Conservation (phyloP, 2,888 invertebrate genomes). For the Erebia epiphron region DNA sequence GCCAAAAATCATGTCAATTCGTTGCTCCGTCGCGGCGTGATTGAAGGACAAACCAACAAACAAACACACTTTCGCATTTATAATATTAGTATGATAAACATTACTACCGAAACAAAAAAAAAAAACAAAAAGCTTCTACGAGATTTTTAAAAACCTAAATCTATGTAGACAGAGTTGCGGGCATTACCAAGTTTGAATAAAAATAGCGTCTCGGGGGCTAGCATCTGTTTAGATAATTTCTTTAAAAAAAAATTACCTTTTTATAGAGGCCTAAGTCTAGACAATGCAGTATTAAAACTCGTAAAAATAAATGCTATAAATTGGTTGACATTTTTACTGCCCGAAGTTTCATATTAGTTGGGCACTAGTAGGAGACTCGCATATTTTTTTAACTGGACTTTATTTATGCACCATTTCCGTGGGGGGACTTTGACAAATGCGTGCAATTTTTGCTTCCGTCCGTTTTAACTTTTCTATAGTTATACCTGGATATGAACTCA, state of each 20-base stretch:
- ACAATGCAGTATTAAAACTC: not conserved
- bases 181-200: too few relatives aligned
- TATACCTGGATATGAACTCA: conserved; percentile 29
- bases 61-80: too few relatives aligned
- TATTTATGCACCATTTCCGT: conserved; percentile 80
- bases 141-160: too few relatives aligned
- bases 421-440: conserved; percentile 78
- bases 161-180: too few relatives aligned
- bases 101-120: too few relatives aligned
- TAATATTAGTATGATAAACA: too few relatives aligned
- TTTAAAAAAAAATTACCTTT: not conserved
- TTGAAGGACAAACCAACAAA: too few relatives aligned
- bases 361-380: conserved; percentile 48
- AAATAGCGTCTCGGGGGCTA: not conserved
- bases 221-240: not conserved
- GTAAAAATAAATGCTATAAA: conserved; percentile 9
- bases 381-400: conserved; percentile 71
- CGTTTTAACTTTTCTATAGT: conserved; percentile 35
- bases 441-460: conserved; percentile 71
- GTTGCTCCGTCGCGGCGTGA: too few relatives aligned
- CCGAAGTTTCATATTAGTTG: conserved; percentile 16
- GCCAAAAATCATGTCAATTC: too few relatives aligned
- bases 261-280: not conserved
- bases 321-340: not conserved
- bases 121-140: too few relatives aligned